Percentiles rank a stretch among this genome's conserved stretches.
phyloP scores from a whole-genome alignment of 2,888 invertebrate species.

The Tiliacea citrago region DNA sequence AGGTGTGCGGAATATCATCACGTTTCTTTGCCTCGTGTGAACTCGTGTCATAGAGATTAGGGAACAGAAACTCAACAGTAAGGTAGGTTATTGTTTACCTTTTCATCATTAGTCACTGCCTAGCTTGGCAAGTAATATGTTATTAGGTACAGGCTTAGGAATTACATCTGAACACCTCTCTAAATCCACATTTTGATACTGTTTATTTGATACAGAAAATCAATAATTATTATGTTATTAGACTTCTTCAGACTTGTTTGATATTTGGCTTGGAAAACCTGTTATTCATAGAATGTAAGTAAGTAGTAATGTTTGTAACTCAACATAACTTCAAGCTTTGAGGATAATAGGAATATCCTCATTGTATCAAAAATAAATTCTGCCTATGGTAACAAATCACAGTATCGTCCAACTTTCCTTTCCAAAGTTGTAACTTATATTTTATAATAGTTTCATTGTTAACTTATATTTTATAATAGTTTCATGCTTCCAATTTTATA shows the following conservation, averaged over 20 bases:
- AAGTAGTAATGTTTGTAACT: neutral
- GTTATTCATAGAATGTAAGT: neutral
- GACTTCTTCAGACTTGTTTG: too few relatives aligned
- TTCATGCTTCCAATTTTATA: neutral
- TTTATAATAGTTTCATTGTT: too few relatives aligned
- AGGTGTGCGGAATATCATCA: constrained; percentile 5
- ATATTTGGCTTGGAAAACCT: neutral
- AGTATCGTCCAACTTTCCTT: neutral
- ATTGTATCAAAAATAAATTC: neutral
- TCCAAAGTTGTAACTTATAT: neutral
- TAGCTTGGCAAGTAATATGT: neutral
- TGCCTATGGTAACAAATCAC: neutral
- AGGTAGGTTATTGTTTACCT: constrained; percentile 39
- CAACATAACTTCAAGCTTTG: neutral
- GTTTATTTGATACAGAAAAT: neutral
- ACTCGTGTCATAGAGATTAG: neutral
- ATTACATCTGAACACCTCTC: neutral
- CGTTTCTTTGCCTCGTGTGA: constrained; percentile 20
- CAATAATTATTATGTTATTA: neutral
- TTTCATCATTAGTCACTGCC: constrained; percentile 26
- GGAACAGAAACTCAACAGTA: constrained; percentile 43
- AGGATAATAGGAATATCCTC: neutral
- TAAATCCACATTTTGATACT: constrained; percentile 4
- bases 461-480: neutral
- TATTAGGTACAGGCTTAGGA: neutral